Evolutionary conservation across 1,140 invertebrate species (phyloP), one percentile per base, ranked within the genome.

Genomic region (Aradophagus sp.): DNA sequence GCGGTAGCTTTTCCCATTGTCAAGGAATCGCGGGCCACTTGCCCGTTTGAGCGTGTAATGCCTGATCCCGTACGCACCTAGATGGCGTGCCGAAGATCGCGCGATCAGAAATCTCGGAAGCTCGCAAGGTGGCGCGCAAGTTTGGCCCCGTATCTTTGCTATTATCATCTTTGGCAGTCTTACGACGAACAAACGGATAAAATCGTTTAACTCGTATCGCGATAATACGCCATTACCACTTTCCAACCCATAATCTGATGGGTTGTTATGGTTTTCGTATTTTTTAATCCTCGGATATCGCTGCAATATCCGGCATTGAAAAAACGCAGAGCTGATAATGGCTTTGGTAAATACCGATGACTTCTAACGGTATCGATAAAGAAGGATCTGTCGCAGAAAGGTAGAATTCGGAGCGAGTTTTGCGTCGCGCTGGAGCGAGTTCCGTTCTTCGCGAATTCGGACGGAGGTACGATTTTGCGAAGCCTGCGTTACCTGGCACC

Each of bases 121-220:
- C 23, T 52, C 52, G 45, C 65, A 47, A 74, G 66, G 71, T 76
- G 62, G 68, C 56, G 61, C 56, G 55, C n/a, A n/a, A 56, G 61
- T 59, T 61, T 65, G 62, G 56, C n/a, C 42, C 50, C 67, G 48
- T 75, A 73, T 70, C 55, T 59, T 6, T 15, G 41, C 62, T 70
- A 71, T 68, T 73, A 77, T 75, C 73, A 65, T 62, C 59, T 48
- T 67, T 41, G 36, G 29, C 8, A 61, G 67, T 39, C 41, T 55
- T 72, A 56, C 71, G 66, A 69, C 75, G 74, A 66, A 72, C 71
- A 63, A 71, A 67, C 63, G 72, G 74, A 78, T 78, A 78, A 78
- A 76, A 78, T 78, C 77, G 74, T 70, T 74, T 65, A 67, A 69
- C 70, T 75, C 38, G 45, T 42, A 78, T 78, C 75, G 66, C 74